Conservation (phyloP, 2,113 vertebrate genomes). For the Aspiorhynchus laticeps region DNA sequence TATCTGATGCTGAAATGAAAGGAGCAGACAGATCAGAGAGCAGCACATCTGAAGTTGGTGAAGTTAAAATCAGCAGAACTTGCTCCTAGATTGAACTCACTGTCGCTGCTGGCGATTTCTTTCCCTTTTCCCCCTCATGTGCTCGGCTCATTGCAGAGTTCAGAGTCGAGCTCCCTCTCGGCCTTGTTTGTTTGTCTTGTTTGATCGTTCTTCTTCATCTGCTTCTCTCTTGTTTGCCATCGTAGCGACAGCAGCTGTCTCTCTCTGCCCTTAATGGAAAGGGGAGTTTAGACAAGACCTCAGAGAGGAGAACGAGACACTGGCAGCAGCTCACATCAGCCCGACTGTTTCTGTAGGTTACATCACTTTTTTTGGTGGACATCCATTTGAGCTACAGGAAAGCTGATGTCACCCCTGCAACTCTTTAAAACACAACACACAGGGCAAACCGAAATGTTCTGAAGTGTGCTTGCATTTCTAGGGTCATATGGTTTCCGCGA, state of each 20-base stretch:
- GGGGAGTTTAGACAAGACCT: neutral
- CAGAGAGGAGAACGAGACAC: conserved; percentile 13
- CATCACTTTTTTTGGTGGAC: conserved; percentile 18
- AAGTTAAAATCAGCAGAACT: conserved; percentile 31
- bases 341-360: neutral
- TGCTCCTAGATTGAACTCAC: neutral
- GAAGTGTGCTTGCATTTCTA: too few species aligned
- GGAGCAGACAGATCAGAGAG: conserved; percentile 17
- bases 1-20: conserved; percentile 8
- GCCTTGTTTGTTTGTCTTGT: conserved; percentile 47
- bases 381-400: too few species aligned
- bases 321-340: neutral
- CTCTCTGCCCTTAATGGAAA: conserved; percentile 24
- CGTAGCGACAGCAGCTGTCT: conserved; percentile 20
- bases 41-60: conserved; percentile 5
- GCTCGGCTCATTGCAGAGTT: conserved; percentile 17
- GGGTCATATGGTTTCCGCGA: too few species aligned
- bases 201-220: conserved; percentile 43
- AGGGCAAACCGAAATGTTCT: too few species aligned
- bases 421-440: too few species aligned
- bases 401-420: too few species aligned
- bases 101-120: conserved; percentile 9
- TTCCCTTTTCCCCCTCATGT: neutral
- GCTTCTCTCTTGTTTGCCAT: conserved; percentile 15
- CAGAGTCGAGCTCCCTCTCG: conserved; percentile 37